These are phyloP conservation scores for Apis dorsata DNA, from an alignment of 1,140 invertebrate genomes.

Conservation along the genomic window DNA sequence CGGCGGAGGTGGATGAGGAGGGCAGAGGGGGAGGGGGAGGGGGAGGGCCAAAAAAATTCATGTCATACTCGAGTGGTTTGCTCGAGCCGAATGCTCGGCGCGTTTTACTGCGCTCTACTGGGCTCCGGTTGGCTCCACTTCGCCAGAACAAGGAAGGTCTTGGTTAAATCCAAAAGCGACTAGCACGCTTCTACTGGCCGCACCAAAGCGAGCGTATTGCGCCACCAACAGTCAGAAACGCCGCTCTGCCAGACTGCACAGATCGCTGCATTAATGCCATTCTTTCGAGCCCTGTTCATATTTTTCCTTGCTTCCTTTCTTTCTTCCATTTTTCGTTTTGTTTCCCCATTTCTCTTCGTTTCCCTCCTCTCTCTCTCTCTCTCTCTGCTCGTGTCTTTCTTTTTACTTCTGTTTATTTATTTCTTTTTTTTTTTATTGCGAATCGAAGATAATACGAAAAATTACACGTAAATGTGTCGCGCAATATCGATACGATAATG, in stretches of 20 bases:
- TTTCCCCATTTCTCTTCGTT: not conserved
- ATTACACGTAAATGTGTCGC: conserved; percentile 11
- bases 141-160: conserved; percentile 57
- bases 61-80: conserved; percentile 64
- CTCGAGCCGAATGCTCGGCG: conserved; percentile 54
- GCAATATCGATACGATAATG: not conserved
- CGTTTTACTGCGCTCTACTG: conserved; percentile 61
- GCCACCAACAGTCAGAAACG: conserved; percentile 42
- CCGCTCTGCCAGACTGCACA: conserved; percentile 47
- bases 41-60: conserved; percentile 46
- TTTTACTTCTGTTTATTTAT: not conserved
- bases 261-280: conserved; percentile 49
- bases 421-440: too few species aligned
- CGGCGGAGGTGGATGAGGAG: not conserved
- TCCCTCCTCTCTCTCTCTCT: not conserved
- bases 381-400: too few species aligned
- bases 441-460: conserved; percentile 27
- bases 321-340: not conserved
- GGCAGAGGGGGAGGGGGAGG: not conserved
- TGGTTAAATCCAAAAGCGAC: conserved; percentile 59
- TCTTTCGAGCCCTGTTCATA: conserved; percentile 35
- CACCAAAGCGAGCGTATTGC: conserved; percentile 50
- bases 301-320: conserved; percentile 5
- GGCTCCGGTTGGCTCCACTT: conserved; percentile 54
- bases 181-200: conserved; percentile 49